Evolutionary conservation across 2,113 vertebrate genomes (phyloP), one percentile per base, ranked within the genome.

Genomic region (Stomatorhinus ivindoensis): DNA sequence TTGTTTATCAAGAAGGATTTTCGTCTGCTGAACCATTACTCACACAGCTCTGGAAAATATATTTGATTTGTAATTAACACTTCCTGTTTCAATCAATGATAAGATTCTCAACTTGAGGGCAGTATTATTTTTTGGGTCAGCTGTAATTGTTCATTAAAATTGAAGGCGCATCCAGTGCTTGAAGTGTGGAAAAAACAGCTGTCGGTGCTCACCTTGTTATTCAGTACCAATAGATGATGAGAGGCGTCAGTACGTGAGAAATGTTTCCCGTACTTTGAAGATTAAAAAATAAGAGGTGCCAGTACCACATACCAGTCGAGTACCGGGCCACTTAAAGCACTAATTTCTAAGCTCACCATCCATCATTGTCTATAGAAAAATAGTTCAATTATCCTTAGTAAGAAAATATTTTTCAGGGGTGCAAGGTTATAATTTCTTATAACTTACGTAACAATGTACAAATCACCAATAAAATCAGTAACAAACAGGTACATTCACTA

Each of bases 11-110:
- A 92, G 92, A 88, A 73, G 89, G 90, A 91, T 93, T 93, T 95
- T 90, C 92, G 91, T 69, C 76, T 47, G 65, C 89, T 87, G 91
- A 51, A 89, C 88, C 83, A 90, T 90, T 91, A 91, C 91, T 92
- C 90, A 65, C 90, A 91, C 87, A 39, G 50, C 89, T 90, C 87
- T 87, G 92, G 88, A 90, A 39, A 89, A 91, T 88, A 92, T 8
- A 93, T 93, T 92, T 92, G 44, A 92, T 94, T 92, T 89, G 89
- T 88, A 46, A 90, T 91, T 92, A 93, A 94, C 44, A 92, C 90
- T 87, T n/a, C 13, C 82, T 42, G 3, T n/a, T 47, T 47, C 24
- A 84, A 84, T 84, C 9, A 10, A 21, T 42, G 21, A 24, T n/a
- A n/a, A 47, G 35, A 84, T 11, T 44, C 42, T 24, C 2, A 47